A percentile compares a stretch with the other conserved stretches of the same genome.
phyloP scores from a whole-genome alignment of 2,888 invertebrate species.

The Acleris literana region DNA sequence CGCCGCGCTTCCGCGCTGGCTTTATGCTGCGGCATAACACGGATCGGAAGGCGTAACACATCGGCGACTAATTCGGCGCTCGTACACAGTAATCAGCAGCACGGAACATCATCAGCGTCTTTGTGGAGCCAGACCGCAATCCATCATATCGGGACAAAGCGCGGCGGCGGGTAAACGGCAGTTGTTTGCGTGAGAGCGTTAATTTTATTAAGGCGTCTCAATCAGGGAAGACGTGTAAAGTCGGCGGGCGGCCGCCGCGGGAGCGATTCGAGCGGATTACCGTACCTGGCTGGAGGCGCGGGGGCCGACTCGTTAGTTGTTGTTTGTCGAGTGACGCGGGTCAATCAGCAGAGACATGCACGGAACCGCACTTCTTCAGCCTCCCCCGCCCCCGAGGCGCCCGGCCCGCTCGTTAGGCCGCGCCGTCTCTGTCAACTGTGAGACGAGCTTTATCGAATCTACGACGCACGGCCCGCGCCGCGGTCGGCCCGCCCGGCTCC shows the following conservation, averaged over 20 bases:
- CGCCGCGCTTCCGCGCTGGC: slow-evolving; percentile 59
- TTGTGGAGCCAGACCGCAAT: slow-evolving; percentile 74
- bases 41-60: slow-evolving; percentile 55
- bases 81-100: slow-evolving; percentile 76
- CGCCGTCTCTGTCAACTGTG: slow-evolving; percentile 81
- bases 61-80: slow-evolving; percentile 68
- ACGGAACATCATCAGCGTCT: slow-evolving; percentile 75
- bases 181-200: slow-evolving; percentile 78
- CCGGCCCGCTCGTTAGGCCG: slow-evolving; percentile 73
- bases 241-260: slow-evolving; percentile 70
- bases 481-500: slow-evolving; percentile 78
- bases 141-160: slow-evolving; percentile 79
- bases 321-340: slow-evolving; percentile 84
- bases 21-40: slow-evolving; percentile 45
- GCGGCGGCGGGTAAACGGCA: slow-evolving; percentile 66
- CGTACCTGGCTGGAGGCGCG: slow-evolving; percentile 75
- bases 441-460: slow-evolving; percentile 83
- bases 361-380: slow-evolving; percentile 83
- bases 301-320: slow-evolving; percentile 82
- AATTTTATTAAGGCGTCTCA: slow-evolving; percentile 82
- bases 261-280: slow-evolving; percentile 74
- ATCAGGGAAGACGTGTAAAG: slow-evolving; percentile 76
- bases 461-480: slow-evolving; percentile 81
- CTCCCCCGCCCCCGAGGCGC: slow-evolving; percentile 52
- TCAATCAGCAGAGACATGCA: slow-evolving; percentile 84